Percentiles rank a stretch among this genome's conserved stretches.
Conservation (phyloP, 2,113 vertebrate species). For the Perccottus glenii region DNA sequence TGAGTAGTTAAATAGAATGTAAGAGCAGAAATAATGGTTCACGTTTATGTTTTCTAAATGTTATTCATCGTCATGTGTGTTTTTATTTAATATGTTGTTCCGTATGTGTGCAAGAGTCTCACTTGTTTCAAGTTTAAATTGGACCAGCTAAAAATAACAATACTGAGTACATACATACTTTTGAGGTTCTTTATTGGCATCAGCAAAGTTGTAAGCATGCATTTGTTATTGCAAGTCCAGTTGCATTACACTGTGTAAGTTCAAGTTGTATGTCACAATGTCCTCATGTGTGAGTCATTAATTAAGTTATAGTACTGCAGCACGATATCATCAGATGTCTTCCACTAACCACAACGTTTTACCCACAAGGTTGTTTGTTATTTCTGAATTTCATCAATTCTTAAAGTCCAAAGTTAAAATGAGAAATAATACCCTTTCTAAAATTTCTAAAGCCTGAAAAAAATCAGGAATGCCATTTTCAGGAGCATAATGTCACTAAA, state of each 20-base stretch:
- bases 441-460: constrained; percentile 32
- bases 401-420: constrained; percentile 31
- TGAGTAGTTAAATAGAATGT: too few species aligned
- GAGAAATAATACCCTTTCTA: constrained; percentile 1
- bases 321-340: constrained; percentile 50
- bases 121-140: background rate
- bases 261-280: constrained; percentile 48
- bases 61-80: background rate
- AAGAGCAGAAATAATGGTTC: too few species aligned
- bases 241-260: constrained; percentile 55
- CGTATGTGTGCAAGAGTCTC: too few species aligned
- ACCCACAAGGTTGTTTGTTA: constrained; percentile 26
- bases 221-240: constrained; percentile 58
- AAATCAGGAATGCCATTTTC: constrained; percentile 48
- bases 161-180: background rate
- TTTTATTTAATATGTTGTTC: background rate
- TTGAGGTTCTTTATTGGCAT: constrained; percentile 79
- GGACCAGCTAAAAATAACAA: constrained; percentile 1
- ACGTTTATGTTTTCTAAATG: background rate
- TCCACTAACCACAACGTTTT: constrained; percentile 43
- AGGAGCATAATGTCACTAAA: constrained; percentile 46
- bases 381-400: constrained; percentile 41
- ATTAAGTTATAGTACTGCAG: constrained; percentile 45
- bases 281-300: constrained; percentile 7
- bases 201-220: constrained; percentile 81